Evolutionary conservation across 2,113 vertebrate genomes (phyloP).

Genomic region (Narcine bancroftii): DNA sequence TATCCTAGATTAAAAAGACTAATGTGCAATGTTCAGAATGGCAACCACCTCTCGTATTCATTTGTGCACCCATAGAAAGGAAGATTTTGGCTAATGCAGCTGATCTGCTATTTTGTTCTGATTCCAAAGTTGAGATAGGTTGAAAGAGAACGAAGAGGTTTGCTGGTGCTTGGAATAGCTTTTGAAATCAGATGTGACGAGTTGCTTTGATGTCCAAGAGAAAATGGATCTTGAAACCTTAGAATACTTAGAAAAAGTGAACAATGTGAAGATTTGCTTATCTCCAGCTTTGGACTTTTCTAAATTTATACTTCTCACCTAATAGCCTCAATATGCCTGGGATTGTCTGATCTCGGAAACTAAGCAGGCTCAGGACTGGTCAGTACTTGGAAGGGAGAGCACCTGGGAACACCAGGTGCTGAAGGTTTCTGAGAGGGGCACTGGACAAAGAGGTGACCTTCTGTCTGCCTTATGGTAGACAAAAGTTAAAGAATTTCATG

Average conservation of each 20-base stretch:
- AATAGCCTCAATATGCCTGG: no score
- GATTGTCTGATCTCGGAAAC: no score
- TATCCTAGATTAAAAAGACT: not conserved
- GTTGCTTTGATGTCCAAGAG: not conserved
- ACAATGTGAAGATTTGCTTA: not conserved
- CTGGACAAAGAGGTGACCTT: no score
- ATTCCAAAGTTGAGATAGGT: not conserved
- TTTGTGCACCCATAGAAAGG: not conserved
- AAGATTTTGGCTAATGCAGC: not conserved
- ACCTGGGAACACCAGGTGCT: no score
- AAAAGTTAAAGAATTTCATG: no score
- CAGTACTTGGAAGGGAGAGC: no score
- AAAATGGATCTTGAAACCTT: not conserved
- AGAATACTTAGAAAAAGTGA: no score
- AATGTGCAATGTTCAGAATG: not conserved
- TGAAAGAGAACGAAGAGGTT: not conserved
- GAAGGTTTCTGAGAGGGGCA: no score
- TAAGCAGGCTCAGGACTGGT: no score
- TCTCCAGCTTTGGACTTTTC: not conserved
- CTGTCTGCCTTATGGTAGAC: no score
- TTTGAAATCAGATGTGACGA: not conserved
- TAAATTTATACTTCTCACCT: no score
- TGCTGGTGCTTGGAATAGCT: not conserved
- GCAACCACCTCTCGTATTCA: not conserved
- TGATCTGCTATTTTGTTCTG: not conserved